phyloP scores from a whole-genome alignment of 2,888 invertebrate species.

The Chrysopilus asiliformis region DNA sequence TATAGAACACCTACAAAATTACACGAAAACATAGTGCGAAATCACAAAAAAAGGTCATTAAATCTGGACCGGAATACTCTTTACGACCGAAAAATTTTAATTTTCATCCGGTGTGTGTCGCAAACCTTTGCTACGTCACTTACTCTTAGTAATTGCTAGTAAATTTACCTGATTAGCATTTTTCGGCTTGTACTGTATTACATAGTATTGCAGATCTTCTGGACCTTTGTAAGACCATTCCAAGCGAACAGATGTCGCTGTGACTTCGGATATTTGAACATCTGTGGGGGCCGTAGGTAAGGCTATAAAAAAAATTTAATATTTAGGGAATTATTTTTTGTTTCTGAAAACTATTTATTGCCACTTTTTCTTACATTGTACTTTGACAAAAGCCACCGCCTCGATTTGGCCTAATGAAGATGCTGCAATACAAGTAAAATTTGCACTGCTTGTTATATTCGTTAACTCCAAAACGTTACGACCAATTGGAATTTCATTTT shows the following conservation, averaged over 20 bases:
- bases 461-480: constrained; percentile 75
- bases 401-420: constrained; percentile 90
- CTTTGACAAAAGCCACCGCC: constrained; percentile 76
- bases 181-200: constrained; percentile 93
- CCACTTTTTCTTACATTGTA: constrained; percentile 61
- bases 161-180: constrained; percentile 63
- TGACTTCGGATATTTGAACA: constrained; percentile 83
- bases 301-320: constrained; percentile 52
- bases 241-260: constrained; percentile 82
- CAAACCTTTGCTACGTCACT: background rate
- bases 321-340: no score
- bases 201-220: constrained; percentile 88
- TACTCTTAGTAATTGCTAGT: constrained; percentile 2
- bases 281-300: constrained; percentile 83
- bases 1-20: no score
- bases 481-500: constrained; percentile 73
- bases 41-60: no score
- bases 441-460: constrained; percentile 82
- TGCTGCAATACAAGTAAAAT: constrained; percentile 94
- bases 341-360: background rate
- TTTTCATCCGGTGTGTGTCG: no score
- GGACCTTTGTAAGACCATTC: constrained; percentile 85
- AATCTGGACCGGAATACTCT: no score
- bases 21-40: no score
- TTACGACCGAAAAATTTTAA: no score